A percentile compares a stretch with the other conserved stretches of the same genome.
Conservation (phyloP, 1,140 invertebrate genomes). For the Hylaeus anthracinus region DNA sequence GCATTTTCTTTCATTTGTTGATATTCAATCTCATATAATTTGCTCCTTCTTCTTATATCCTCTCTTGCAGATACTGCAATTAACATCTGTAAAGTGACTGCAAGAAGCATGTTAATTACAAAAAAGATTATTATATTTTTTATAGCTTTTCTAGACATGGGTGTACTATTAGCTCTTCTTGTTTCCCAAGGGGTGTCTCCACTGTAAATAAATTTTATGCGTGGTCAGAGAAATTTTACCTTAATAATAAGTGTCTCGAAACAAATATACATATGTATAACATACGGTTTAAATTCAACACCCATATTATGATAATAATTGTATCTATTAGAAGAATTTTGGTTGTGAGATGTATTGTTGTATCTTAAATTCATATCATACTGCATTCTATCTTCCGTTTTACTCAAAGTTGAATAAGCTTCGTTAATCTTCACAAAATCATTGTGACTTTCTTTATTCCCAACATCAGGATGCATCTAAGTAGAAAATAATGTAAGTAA, state of each 20-base stretch:
- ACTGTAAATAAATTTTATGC: conserved; percentile 6
- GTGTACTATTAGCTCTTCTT: not conserved
- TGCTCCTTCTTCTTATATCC: no score
- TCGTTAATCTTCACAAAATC: conserved; percentile 81
- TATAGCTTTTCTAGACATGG: no score
- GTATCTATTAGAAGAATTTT: not conserved
- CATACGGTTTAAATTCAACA: conserved; percentile 7
- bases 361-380: conserved; percentile 64
- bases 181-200: not conserved
- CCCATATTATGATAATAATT: not conserved
- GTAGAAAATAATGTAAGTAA: conserved; percentile 23
- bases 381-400: conserved; percentile 51
- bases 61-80: no score
- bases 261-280: not conserved
- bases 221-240: conserved; percentile 5
- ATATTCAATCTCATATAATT: not conserved
- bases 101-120: no score
- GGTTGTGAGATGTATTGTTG: not conserved
- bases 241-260: conserved; percentile 5
- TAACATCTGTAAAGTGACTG: no score
- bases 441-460: conserved; percentile 72
- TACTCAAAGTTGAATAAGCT: conserved; percentile 80
- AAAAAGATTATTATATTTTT: no score
- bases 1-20: not conserved
- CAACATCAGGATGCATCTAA: conserved; percentile 81